phyloP scores from a whole-genome alignment of 2,888 invertebrate genomes.

The Linyphia triangularis region DNA sequence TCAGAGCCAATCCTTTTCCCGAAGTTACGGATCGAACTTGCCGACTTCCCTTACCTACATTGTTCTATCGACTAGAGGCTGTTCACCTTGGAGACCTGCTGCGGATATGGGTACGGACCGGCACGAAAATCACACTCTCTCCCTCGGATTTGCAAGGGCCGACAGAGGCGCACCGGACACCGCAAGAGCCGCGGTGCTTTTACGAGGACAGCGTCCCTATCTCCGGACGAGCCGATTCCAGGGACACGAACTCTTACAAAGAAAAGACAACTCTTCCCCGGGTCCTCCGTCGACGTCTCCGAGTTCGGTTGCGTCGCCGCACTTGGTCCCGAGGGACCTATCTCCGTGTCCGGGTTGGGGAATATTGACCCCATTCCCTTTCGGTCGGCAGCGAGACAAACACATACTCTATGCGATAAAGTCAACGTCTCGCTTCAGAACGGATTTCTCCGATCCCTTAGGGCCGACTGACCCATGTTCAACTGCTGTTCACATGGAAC shows the following conservation, averaged over 20 bases:
- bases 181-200: slow-evolving; percentile 80
- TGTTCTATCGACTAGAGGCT: slow-evolving; percentile 85
- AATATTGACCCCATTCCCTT: no score
- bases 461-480: slow-evolving; percentile 80
- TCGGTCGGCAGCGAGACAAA: no score
- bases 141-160: slow-evolving; percentile 43
- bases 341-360: no score
- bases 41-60: slow-evolving; percentile 86
- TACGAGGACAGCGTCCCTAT: slow-evolving; percentile 79
- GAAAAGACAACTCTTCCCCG: slow-evolving; percentile 81
- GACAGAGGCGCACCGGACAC: no score
- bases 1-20: slow-evolving; percentile 88
- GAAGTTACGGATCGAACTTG: slow-evolving; percentile 83
- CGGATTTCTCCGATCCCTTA: slow-evolving; percentile 79
- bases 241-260: slow-evolving; percentile 80
- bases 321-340: no score
- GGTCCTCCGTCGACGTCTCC: no score
- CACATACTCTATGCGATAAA: no score
- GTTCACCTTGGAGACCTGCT: slow-evolving; percentile 88
- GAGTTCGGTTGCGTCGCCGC: no score
- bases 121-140: slow-evolving; percentile 66
- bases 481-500: slow-evolving; percentile 84
- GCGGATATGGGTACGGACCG: slow-evolving; percentile 83
- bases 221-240: slow-evolving; percentile 81
- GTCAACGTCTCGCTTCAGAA: no score